phyloP scores from a whole-genome alignment of 2,797 vertebrate species.

The Danio tinwini region DNA sequence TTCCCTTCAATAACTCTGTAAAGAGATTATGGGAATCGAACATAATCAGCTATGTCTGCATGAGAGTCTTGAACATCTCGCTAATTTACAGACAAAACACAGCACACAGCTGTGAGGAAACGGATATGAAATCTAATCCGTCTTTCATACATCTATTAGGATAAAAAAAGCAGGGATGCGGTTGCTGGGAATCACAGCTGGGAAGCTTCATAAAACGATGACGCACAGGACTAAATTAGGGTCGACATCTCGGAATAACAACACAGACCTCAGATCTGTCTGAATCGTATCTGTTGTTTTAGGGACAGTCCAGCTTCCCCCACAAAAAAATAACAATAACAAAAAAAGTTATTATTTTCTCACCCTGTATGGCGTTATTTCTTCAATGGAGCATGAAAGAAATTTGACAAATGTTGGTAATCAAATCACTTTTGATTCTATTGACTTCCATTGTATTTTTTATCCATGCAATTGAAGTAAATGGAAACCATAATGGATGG shows the following conservation, averaged over 20 bases:
- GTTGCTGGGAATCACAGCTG: slow-evolving; percentile 39
- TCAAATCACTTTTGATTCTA: not conserved
- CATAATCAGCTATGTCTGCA: slow-evolving; percentile 27
- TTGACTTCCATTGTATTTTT: not conserved
- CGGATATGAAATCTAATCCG: slow-evolving; percentile 24
- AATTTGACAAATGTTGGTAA: no score
- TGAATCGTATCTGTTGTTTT: not conserved
- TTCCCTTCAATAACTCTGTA: not conserved
- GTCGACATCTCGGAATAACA: slow-evolving; percentile 29
- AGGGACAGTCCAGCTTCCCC: not conserved
- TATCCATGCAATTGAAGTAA: not conserved
- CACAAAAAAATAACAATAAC: not conserved
- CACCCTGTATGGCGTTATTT: no score
- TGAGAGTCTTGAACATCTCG: slow-evolving; percentile 28
- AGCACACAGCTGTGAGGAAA: slow-evolving; percentile 26
- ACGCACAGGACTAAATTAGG: slow-evolving; percentile 26
- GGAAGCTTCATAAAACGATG: slow-evolving; percentile 9
- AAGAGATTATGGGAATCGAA: not conserved
- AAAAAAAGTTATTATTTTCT: no score
- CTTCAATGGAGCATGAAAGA: no score
- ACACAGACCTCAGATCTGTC: not conserved
- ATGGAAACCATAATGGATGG: not conserved
- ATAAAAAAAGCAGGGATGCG: slow-evolving; percentile 34
- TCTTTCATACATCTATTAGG: slow-evolving; percentile 32
- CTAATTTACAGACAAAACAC: slow-evolving; percentile 40